Evolutionary conservation across 2,113 vertebrate genomes (phyloP), one percentile per base, ranked within the genome.

Genomic region (Orcinus orca): DNA sequence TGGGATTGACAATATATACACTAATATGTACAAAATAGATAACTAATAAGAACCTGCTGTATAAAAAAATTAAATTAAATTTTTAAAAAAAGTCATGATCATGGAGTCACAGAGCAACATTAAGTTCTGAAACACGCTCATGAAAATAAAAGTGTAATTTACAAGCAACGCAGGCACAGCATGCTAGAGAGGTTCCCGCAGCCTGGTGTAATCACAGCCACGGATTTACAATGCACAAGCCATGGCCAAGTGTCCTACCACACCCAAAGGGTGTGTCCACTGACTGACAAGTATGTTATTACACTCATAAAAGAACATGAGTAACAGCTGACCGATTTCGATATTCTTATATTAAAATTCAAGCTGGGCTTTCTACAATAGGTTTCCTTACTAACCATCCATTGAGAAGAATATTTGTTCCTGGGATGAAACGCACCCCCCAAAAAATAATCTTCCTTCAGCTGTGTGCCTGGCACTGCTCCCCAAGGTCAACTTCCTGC

Each of bases 271-370:
- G 33, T 8, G 12, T 90, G 17, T 14, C 8, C 3, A 60, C 11
- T 25, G 60, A 50, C 65, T 36, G 81, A 79, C 88, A 91, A 94
- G 81, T 55, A 58, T 53, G 41, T 50, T 83, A 90, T 47, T 55
- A 74, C 15, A n/a, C 91, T 95, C 82, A 55, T 87, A 92, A 97
- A 97, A 77, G 71, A 96, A 88, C 53, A 80, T 89, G 96, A 95
- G 93, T 88, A 65, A 95, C 70, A 82, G 44, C 81, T 36, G 83
- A 36, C 6, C 15, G 29, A 63, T 89, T 86, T 86, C 13, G 18
- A 91, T 85, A 74, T 70, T 63, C 55, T 86, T 63, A 82, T 23
- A 58, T 88, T 55, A 85, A 94, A 95, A 85, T 73, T 68, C 80
- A 97, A 95, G 77, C 63, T 79, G 50, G 62, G 73, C 12, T 86